phyloP scores from a whole-genome alignment of 2,888 invertebrate species.

The Balanococcus diminutus region DNA sequence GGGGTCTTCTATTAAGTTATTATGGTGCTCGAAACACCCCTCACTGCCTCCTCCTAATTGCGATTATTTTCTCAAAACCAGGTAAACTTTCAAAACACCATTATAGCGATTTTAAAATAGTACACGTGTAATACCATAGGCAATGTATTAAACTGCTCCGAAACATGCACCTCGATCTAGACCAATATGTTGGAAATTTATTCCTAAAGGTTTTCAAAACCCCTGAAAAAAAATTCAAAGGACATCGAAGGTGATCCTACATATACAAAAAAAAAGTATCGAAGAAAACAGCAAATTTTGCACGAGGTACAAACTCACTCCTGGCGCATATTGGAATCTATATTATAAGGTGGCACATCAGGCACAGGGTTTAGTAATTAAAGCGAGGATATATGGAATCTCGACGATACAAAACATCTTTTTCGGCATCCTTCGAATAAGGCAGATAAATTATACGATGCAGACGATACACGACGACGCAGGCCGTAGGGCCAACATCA shows the following conservation, averaged over 20 bases:
- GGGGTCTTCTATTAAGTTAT: not conserved
- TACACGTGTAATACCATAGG: not conserved
- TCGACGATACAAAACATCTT: slow-evolving; percentile 21
- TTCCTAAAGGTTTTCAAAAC: not conserved
- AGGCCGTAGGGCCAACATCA: not conserved
- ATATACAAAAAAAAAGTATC: no score
- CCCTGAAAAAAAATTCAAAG: not conserved
- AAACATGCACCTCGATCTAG: not conserved
- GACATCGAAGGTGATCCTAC: not conserved
- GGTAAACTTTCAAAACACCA: not conserved
- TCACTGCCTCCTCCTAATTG: not conserved
- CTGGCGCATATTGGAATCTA: not conserved
- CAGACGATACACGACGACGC: not conserved
- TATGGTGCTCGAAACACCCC: not conserved
- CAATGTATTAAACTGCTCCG: not conserved
- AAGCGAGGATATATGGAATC: not conserved
- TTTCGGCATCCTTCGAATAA: not conserved
- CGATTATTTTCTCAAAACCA: not conserved
- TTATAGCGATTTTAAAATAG: not conserved
- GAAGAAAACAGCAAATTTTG: not conserved
- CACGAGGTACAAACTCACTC: not conserved
- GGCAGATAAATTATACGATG: not conserved
- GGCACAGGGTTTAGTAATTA: not conserved
- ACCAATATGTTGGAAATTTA: not conserved
- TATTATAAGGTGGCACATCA: not conserved